phyloP scores from a whole-genome alignment of 1,140 invertebrate genomes.

The Drosophila bifasciata region DNA sequence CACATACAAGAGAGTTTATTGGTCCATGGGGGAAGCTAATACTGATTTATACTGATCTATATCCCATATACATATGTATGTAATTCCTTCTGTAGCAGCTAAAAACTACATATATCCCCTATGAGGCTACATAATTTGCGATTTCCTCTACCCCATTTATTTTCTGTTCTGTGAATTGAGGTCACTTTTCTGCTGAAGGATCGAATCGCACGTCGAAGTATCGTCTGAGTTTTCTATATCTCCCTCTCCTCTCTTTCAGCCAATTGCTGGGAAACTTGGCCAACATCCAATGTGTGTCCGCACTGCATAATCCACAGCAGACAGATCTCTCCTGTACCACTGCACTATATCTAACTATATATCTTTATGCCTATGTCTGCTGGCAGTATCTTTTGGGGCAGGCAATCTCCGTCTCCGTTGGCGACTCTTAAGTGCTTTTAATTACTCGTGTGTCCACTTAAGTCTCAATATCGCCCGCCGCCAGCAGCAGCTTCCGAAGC shows the following conservation, averaged over 20 bases:
- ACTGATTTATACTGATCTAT: too few relatives aligned
- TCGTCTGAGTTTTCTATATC: constrained; percentile 44
- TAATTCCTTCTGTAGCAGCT: too few relatives aligned
- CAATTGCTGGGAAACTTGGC: constrained; percentile 60
- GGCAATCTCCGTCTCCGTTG: constrained; percentile 6
- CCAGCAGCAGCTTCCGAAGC: constrained; percentile 64
- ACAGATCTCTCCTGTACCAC: not conserved
- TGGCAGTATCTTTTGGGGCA: constrained; percentile 15
- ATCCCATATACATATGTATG: too few relatives aligned
- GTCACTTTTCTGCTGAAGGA: too few relatives aligned
- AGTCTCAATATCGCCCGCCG: constrained; percentile 64
- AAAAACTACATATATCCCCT: too few relatives aligned
- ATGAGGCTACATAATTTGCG: too few relatives aligned
- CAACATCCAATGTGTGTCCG: constrained; percentile 53
- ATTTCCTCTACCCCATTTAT: too few relatives aligned
- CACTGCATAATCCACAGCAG: not conserved
- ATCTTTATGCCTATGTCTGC: constrained; percentile 10
- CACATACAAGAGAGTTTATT: too few relatives aligned
- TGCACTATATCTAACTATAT: too few relatives aligned
- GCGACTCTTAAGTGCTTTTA: constrained; percentile 76
- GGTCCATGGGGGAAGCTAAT: too few relatives aligned
- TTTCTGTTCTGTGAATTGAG: too few relatives aligned
- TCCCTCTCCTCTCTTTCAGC: constrained; percentile 31
- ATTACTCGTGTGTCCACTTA: constrained; percentile 72
- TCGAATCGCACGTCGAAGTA: constrained; percentile 6